Conservation (phyloP, 1,140 invertebrate species). For the Conus betulinus region DNA sequence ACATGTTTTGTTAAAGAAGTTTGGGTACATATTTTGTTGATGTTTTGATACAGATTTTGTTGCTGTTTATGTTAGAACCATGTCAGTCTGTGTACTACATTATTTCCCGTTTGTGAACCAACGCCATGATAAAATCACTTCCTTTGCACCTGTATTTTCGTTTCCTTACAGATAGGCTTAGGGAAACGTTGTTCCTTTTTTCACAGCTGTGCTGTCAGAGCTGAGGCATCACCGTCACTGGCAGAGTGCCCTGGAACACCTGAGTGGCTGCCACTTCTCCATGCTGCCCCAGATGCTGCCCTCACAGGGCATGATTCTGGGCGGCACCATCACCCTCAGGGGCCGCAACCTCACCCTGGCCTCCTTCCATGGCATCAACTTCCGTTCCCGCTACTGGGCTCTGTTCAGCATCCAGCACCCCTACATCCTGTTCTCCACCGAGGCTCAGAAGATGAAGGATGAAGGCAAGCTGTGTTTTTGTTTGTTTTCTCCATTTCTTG, state of each 20-base stretch:
- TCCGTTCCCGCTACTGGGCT: slow-evolving; percentile 97
- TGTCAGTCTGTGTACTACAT: no score
- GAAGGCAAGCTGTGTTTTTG: slow-evolving; percentile 52
- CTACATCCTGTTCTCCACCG: slow-evolving; percentile 95
- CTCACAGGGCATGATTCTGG: slow-evolving; percentile 87
- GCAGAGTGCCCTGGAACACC: slow-evolving; percentile 87
- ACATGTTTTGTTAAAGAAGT: no score
- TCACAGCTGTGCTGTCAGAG: slow-evolving; percentile 56
- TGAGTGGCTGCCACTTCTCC: slow-evolving; percentile 84
- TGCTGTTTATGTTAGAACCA: no score
- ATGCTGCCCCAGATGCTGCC: slow-evolving; percentile 84
- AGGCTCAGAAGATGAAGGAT: slow-evolving; percentile 83
- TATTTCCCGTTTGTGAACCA: no score
- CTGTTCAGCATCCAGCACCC: slow-evolving; percentile 96
- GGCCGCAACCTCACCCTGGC: slow-evolving; percentile 93
- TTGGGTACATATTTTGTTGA: no score
- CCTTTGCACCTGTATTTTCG: no score
- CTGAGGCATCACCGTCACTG: slow-evolving; percentile 91
- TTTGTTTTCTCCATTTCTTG: no score
- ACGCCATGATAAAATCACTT: no score
- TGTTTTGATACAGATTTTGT: no score
- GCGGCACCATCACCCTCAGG: slow-evolving; percentile 87
- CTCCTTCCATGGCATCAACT: slow-evolving; percentile 98
- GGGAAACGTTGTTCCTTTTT: neutral
- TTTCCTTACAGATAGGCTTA: no score